Conservation (phyloP, 2,113 vertebrate species). For the Neogale vison region DNA sequence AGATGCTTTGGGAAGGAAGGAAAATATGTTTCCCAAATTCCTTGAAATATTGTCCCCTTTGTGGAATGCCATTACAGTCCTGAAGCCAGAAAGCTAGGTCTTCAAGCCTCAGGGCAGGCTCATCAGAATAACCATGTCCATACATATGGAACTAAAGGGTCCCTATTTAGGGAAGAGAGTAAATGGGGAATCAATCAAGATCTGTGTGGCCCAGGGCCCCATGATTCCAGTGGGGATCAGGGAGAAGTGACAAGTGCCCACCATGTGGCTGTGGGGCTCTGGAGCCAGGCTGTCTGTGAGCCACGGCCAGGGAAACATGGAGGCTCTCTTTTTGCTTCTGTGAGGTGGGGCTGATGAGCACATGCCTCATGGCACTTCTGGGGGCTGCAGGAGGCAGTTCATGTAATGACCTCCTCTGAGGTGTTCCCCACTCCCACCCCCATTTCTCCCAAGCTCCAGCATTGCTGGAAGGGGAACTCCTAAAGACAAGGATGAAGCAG, state of each 20-base stretch:
- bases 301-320: neutral
- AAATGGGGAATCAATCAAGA: neutral
- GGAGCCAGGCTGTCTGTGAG: neutral
- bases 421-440: neutral
- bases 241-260: neutral
- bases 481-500: neutral
- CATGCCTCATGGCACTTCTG: neutral
- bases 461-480: neutral
- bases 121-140: neutral
- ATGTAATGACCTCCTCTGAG: neutral
- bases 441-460: neutral
- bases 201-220: neutral
- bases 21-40: neutral
- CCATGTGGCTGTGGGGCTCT: fast-evolving
- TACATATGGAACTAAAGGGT: neutral
- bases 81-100: neutral
- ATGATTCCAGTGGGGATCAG: too few relatives aligned
- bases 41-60: neutral
- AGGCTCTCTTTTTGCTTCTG: neutral
- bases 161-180: neutral
- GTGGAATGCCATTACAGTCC: neutral
- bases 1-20: neutral
- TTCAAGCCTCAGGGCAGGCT: neutral
- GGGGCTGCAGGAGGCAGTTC: neutral
- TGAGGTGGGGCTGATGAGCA: too few relatives aligned